These are phyloP conservation scores for Molossus molossus DNA, from an alignment of 2,797 vertebrate species.

Conservation along the genomic window DNA sequence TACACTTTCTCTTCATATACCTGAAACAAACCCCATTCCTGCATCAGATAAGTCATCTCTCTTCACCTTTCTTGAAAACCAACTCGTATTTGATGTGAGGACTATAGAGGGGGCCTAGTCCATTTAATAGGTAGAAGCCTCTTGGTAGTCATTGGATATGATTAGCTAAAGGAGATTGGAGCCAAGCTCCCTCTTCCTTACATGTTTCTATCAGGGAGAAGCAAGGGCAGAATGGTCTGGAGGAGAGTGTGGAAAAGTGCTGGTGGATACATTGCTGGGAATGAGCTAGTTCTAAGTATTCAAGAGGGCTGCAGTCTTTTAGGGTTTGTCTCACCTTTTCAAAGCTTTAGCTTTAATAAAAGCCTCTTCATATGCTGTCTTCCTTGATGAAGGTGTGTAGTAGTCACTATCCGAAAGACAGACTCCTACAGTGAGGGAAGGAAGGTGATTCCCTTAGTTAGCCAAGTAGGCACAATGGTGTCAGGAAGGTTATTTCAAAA, in stretches of 20 bases:
- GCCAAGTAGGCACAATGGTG: neutral
- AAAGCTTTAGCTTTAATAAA: constrained; percentile 34
- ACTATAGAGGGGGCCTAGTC: neutral
- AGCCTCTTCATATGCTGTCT: constrained; percentile 5
- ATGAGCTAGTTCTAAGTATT: neutral
- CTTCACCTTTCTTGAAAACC: constrained; percentile 69
- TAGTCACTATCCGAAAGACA: constrained; percentile 1
- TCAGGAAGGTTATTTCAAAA: constrained; percentile 55
- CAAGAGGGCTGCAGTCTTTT: constrained; percentile 6
- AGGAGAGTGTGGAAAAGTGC: neutral
- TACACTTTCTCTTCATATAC: constrained; percentile 47
- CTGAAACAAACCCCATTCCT: constrained; percentile 62
- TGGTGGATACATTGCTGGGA: neutral
- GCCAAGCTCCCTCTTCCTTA: neutral
- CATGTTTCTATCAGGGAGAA: neutral
- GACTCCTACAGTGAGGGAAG: neutral
- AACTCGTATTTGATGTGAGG: constrained; percentile 39
- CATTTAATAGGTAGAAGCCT: constrained; percentile 25
- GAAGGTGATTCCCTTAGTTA: constrained; percentile 6
- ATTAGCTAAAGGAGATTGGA: constrained; percentile 29
- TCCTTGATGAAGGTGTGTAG: constrained; percentile 17
- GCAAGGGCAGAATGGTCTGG: neutral
- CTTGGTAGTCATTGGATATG: neutral
- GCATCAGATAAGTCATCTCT: constrained; percentile 66
- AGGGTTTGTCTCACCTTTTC: constrained; percentile 4